Conservation (phyloP, 1,140 invertebrate genomes). For the Odontomachus brunneus region DNA sequence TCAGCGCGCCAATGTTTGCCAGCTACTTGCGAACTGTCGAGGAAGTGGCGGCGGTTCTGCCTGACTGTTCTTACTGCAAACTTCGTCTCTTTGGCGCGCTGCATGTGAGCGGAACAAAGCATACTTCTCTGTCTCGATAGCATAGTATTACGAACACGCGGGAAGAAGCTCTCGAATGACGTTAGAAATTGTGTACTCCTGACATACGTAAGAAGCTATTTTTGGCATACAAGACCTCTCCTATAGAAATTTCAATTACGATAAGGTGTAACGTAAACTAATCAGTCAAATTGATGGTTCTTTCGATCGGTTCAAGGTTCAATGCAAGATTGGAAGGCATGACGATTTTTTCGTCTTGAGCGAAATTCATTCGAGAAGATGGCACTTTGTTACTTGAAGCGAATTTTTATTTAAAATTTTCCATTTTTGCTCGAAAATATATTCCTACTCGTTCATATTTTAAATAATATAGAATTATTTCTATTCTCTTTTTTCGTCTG, state of each 20-base stretch:
- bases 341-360: not conserved
- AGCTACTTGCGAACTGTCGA: conserved; percentile 59
- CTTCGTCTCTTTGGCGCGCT: conserved; percentile 21
- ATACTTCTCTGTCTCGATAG: conserved; percentile 14
- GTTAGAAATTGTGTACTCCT: conserved; percentile 27
- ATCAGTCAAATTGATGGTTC: too few species aligned
- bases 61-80: conserved; percentile 50
- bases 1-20: conserved; percentile 33
- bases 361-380: not conserved
- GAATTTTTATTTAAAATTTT: conserved; percentile 32
- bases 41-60: conserved; percentile 46
- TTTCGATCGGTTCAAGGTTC: too few species aligned
- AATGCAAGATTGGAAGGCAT: too few species aligned
- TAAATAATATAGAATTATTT: conserved; percentile 17
- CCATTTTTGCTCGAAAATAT: not conserved
- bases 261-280: too few species aligned
- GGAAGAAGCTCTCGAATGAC: conserved; percentile 32
- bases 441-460: not conserved
- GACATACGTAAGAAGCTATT: not conserved
- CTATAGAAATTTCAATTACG: not conserved
- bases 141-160: not conserved
- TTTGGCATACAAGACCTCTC: not conserved
- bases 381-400: conserved; percentile 9
- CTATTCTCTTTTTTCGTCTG: not conserved
- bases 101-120: conserved; percentile 41